Conservation (phyloP, 1,140 invertebrate genomes). For the Papilio polyxenes region DNA sequence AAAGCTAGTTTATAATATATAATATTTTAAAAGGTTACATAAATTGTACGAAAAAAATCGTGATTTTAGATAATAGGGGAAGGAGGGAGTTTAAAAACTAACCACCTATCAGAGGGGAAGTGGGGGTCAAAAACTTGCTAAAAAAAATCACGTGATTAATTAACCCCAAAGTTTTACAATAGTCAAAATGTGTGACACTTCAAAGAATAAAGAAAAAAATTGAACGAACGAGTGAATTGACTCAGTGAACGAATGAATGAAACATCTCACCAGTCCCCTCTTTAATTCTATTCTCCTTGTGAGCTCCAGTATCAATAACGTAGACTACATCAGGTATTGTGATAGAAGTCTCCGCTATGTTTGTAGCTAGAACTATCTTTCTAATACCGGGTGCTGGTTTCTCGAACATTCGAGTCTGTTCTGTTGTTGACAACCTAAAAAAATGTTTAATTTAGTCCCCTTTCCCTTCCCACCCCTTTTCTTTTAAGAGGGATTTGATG, state of each 20-base stretch:
- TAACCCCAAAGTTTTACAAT: too few species aligned
- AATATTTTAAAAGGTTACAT: too few species aligned
- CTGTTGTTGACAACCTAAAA: conserved; percentile 88
- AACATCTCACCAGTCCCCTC: conserved; percentile 74
- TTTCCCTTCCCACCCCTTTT: too few species aligned
- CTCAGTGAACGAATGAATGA: not conserved
- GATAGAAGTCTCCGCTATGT: conserved; percentile 95
- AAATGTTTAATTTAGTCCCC: conserved; percentile 29
- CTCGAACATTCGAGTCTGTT: conserved; percentile 89
- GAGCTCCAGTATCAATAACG: conserved; percentile 88
- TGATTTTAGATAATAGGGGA: too few species aligned
- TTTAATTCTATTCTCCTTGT: conserved; percentile 78
- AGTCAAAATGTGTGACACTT: too few species aligned
- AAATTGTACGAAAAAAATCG: too few species aligned
- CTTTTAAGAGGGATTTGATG: too few species aligned
- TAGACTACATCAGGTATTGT: conserved; percentile 96
- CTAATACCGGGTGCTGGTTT: conserved; percentile 82
- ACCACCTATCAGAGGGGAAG: too few species aligned
- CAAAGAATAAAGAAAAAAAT: conserved; percentile 2
- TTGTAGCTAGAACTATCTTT: conserved; percentile 82
- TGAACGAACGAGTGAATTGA: not conserved
- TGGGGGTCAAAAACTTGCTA: too few species aligned
- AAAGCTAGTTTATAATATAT: too few species aligned
- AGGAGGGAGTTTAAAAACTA: too few species aligned
- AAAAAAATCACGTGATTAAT: too few species aligned